phyloP scores from a whole-genome alignment of 2,113 vertebrate genomes.

The Prunella himalayana region DNA sequence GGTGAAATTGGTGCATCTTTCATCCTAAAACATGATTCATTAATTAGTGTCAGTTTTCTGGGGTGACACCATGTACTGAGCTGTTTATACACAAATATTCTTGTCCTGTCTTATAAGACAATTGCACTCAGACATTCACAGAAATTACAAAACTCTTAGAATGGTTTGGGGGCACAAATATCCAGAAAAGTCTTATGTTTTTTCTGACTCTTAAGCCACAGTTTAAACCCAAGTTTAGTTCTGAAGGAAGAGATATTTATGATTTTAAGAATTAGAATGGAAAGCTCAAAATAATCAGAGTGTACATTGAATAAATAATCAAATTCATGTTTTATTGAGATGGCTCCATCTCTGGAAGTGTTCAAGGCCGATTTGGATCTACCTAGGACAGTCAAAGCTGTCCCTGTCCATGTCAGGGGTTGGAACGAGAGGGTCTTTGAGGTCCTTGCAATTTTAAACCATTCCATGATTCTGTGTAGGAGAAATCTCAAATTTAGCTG shows the following conservation, averaged over 20 bases:
- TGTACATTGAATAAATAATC: not conserved
- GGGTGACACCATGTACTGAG: not conserved
- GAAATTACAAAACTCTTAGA: not conserved
- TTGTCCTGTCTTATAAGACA: not conserved
- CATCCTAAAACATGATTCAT: not conserved
- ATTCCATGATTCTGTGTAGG: accelerated
- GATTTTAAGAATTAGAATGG: not conserved
- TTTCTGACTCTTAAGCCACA: not conserved
- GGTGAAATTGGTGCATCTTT: not conserved
- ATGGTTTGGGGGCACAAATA: not conserved
- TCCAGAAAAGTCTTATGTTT: not conserved
- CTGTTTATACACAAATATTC: not conserved
- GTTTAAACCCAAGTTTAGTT: not conserved
- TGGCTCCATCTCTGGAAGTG: not conserved
- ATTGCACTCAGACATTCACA: not conserved
- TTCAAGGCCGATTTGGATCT: not conserved
- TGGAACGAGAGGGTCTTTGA: not conserved
- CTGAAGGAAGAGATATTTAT: not conserved
- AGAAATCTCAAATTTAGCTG: not conserved
- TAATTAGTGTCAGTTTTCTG: not conserved
- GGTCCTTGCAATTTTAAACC: not conserved
- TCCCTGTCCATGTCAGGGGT: not conserved
- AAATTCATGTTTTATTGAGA: not conserved
- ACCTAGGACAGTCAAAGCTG: not conserved
- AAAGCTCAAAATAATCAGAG: not conserved